Conservation (phyloP, 2,888 invertebrate genomes). For the Crepidodera aurea region DNA sequence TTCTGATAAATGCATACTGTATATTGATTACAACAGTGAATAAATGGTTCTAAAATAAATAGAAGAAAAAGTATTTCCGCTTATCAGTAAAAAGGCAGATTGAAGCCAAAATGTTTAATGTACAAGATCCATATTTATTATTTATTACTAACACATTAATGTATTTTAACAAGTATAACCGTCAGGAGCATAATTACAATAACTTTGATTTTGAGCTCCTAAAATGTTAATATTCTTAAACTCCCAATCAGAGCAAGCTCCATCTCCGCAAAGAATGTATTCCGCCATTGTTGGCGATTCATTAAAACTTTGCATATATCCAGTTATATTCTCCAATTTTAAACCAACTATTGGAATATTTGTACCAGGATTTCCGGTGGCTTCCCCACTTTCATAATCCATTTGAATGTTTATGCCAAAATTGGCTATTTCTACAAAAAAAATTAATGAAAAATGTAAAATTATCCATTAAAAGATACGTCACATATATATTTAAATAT, state of each 20-base stretch:
- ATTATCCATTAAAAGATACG: too few relatives aligned
- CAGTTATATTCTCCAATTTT: constrained; percentile 15
- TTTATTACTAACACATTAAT: too few relatives aligned
- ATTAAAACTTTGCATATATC: constrained; percentile 20
- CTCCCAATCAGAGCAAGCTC: constrained; percentile 22
- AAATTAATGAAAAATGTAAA: too few relatives aligned
- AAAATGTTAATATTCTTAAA: constrained; percentile 31
- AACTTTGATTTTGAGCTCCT: constrained; percentile 27
- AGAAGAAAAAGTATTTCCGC: too few relatives aligned
- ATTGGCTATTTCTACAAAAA: constrained; percentile 26
- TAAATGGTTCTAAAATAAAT: too few relatives aligned
- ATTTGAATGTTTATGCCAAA: constrained; percentile 24
- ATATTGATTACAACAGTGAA: too few relatives aligned
- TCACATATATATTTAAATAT: too few relatives aligned
- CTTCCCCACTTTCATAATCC: constrained; percentile 19
- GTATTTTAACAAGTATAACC: constrained; percentile 31
- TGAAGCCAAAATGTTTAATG: too few relatives aligned
- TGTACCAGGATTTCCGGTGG: constrained; percentile 11
- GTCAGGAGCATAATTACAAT: constrained; percentile 30
- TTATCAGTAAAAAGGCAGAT: too few relatives aligned
- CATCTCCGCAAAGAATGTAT: constrained; percentile 17
- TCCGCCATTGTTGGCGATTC: constrained; percentile 11
- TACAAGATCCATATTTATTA: too few relatives aligned
- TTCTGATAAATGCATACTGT: too few relatives aligned
- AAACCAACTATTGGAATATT: constrained; percentile 25